phyloP scores from a whole-genome alignment of 2,888 invertebrate species.

The Agrilus cyanescens region DNA sequence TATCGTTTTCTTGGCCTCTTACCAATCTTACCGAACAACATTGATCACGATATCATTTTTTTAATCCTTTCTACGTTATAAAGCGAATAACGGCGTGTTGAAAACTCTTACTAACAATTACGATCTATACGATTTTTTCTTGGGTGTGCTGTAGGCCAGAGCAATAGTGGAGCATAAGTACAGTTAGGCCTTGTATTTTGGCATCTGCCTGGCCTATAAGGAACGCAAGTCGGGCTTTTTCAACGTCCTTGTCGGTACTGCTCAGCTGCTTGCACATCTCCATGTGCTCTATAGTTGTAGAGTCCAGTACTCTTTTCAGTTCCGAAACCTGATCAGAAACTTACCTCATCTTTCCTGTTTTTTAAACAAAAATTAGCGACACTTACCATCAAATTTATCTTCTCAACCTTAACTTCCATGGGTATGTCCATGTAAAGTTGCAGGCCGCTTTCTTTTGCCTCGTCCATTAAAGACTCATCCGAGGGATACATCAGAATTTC shows the following conservation, averaged over 20 bases:
- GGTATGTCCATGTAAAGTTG: conserved; percentile 63
- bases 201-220: conserved; percentile 60
- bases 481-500: conserved; percentile 45
- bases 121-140: conserved; percentile 30
- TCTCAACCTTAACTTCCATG: conserved; percentile 55
- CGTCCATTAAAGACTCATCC: conserved; percentile 75
- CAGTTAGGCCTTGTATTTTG: conserved; percentile 80
- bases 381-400: conserved; percentile 78
- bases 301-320: conserved; percentile 62
- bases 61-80: too few species aligned
- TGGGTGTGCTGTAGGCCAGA: conserved; percentile 76
- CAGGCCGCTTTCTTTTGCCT: conserved; percentile 79
- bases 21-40: too few species aligned
- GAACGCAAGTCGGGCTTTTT: conserved; percentile 37
- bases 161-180: conserved; percentile 90
- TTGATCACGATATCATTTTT: too few species aligned
- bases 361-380: not conserved
- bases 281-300: conserved; percentile 50
- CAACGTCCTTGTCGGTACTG: conserved; percentile 32
- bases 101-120: not conserved
- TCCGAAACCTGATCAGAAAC: conserved; percentile 49
- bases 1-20: too few species aligned
- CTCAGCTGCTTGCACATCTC: conserved; percentile 39
- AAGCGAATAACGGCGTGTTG: not conserved
- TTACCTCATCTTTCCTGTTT: not conserved